These are phyloP conservation scores for Acomys russatus DNA, from an alignment of 2,797 vertebrate genomes.

Conservation along the genomic window DNA sequence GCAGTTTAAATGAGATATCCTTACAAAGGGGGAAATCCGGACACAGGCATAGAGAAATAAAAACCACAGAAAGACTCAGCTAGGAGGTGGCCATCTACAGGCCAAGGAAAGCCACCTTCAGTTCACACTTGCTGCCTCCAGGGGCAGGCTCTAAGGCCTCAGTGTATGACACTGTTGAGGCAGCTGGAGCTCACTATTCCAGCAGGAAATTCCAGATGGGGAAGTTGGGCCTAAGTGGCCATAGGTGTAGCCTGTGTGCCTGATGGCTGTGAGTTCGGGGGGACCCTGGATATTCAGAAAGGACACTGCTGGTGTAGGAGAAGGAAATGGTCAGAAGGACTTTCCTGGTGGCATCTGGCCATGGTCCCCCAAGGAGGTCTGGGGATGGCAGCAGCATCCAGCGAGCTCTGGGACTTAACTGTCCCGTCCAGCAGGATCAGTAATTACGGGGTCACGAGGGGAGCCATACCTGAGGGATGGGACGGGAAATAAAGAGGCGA, in stretches of 20 bases:
- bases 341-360: neutral
- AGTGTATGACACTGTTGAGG: accelerated
- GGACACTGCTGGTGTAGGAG: slow-evolving; percentile 61
- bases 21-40: neutral
- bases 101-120: neutral
- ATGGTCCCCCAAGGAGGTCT: accelerated
- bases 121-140: neutral
- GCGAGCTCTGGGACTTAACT: neutral
- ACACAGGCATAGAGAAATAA: neutral
- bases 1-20: neutral
- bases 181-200: neutral
- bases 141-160: neutral
- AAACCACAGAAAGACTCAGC: accelerated
- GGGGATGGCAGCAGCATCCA: neutral
- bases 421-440: no score
- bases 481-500: no score
- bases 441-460: no score
- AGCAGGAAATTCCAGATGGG: slow-evolving; percentile 69
- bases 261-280: neutral
- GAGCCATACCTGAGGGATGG: no score
- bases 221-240: slow-evolving; percentile 73
- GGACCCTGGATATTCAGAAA: slow-evolving; percentile 65
- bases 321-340: neutral
- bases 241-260: slow-evolving; percentile 80
- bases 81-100: neutral